Evolutionary conservation across 2,797 vertebrate genomes (phyloP).

Genomic region (Serranus cabrilla): DNA sequence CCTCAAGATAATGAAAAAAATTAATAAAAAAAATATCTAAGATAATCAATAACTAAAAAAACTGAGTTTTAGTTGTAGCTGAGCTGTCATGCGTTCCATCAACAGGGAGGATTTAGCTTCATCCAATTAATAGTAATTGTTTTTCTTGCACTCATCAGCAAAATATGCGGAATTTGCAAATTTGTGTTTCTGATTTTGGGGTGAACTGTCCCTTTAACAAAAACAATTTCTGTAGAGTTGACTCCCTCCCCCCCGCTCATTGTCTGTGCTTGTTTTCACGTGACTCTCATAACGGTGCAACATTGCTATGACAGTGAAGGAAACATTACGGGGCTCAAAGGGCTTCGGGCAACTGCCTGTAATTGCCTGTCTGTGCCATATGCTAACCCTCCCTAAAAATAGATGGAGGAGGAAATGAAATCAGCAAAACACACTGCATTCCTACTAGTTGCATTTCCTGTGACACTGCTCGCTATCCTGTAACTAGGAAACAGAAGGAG

Average conservation of each 20-base stretch:
- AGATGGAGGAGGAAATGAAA: background rate
- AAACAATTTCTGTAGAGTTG: too few species aligned
- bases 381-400: constrained; percentile 30
- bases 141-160: background rate
- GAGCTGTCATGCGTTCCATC: background rate
- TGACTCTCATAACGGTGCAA: constrained; percentile 11
- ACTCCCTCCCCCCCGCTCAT: background rate
- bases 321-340: constrained; percentile 43
- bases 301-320: constrained; percentile 32
- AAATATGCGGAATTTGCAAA: too few species aligned
- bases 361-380: constrained; percentile 62
- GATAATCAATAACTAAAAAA: background rate
- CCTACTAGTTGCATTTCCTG: constrained; percentile 14
- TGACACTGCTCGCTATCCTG: background rate
- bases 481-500: constrained; percentile 25
- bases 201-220: background rate
- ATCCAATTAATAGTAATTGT: background rate
- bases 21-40: too few species aligned
- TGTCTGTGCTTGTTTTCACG: constrained; percentile 23
- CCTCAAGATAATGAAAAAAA: too few species aligned
- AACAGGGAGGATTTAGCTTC: background rate
- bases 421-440: background rate
- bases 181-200: too few species aligned
- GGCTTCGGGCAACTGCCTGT: constrained; percentile 53
- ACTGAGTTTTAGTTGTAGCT: background rate